Conservation (phyloP, 2,797 vertebrate genomes). For the Rhinichthys osculus region DNA sequence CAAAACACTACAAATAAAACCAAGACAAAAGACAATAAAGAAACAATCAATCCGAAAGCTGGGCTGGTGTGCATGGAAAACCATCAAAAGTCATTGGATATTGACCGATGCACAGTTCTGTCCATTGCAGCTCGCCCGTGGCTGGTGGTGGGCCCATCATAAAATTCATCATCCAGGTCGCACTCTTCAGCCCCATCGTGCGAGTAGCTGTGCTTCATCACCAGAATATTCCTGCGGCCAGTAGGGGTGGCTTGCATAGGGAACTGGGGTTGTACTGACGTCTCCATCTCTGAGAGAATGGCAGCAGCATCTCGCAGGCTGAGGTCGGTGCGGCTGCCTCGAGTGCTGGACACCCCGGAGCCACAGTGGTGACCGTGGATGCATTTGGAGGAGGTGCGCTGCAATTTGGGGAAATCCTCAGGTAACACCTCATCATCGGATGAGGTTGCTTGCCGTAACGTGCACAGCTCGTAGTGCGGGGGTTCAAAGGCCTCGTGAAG, state of each 20-base stretch:
- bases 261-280: constrained; percentile 40
- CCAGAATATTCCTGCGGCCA: constrained; percentile 87
- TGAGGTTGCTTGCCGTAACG: constrained; percentile 81
- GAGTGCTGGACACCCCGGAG: constrained; percentile 85
- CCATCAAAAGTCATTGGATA: constrained; percentile 86
- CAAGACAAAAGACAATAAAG: constrained; percentile 41
- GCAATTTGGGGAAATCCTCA: constrained; percentile 90
- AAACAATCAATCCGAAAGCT: constrained; percentile 14
- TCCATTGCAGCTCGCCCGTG: constrained; percentile 84
- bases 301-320: constrained; percentile 78
- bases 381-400: constrained; percentile 92
- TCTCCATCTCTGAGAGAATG: constrained; percentile 74
- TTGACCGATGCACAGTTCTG: constrained; percentile 88
- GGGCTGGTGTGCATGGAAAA: constrained; percentile 60
- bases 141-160: constrained; percentile 88
- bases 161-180: constrained; percentile 85
- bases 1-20: constrained; percentile 19
- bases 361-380: constrained; percentile 97
- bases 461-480: constrained; percentile 95
- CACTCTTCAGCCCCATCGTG: constrained; percentile 88
- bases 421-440: constrained; percentile 82
- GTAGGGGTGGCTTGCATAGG: constrained; percentile 80
- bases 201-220: constrained; percentile 96
- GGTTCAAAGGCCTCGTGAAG: constrained; percentile 94
- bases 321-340: constrained; percentile 87